These are phyloP conservation scores for Danio choprae DNA, from an alignment of 2,797 vertebrate species.

Conservation along the genomic window DNA sequence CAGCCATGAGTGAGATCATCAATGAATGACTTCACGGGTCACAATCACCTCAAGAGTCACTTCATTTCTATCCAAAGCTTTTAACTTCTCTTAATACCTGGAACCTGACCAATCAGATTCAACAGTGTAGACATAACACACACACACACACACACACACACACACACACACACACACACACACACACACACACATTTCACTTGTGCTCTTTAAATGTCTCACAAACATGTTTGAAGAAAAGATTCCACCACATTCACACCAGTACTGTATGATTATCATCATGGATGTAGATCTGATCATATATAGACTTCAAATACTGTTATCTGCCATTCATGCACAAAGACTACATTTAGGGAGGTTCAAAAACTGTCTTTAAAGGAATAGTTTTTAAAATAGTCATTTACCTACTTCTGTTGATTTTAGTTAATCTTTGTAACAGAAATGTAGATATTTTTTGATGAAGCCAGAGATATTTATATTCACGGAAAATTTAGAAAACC, in stretches of 20 bases:
- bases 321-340: constrained; percentile 16
- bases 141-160: background rate
- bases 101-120: constrained; percentile 43
- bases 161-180: background rate
- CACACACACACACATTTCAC: background rate
- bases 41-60: constrained; percentile 32
- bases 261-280: constrained; percentile 46
- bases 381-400: too few relatives aligned
- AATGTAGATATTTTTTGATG: too few relatives aligned
- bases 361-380: constrained; percentile 3
- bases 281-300: constrained; percentile 33
- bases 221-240: constrained; percentile 7
- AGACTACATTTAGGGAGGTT: constrained; percentile 45
- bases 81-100: constrained; percentile 44
- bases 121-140: constrained; percentile 49
- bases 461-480: too few relatives aligned
- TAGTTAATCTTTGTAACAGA: too few relatives aligned
- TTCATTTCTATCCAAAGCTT: constrained; percentile 30
- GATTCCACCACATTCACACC: constrained; percentile 21
- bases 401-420: too few relatives aligned
- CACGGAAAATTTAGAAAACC: too few relatives aligned
- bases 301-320: constrained; percentile 19
- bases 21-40: constrained; percentile 21
- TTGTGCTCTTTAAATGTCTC: constrained; percentile 22
- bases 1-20: constrained; percentile 1